Conservation (phyloP, 2,888 invertebrate species). For the Liodrosophila aerea region DNA sequence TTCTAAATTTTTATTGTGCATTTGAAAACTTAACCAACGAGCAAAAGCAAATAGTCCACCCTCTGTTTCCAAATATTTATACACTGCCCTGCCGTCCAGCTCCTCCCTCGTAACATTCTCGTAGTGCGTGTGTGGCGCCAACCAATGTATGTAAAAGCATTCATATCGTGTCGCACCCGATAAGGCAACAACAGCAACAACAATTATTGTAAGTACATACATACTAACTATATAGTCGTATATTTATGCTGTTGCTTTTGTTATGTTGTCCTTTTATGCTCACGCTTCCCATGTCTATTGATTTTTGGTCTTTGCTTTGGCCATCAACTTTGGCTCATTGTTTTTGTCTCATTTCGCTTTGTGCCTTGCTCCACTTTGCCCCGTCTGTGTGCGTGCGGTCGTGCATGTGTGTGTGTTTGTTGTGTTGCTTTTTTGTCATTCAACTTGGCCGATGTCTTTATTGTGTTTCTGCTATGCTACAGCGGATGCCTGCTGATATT, state of each 20-base stretch:
- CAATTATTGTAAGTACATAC: slow-evolving; percentile 56
- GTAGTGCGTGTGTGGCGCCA: slow-evolving; percentile 61
- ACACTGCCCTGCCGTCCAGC: slow-evolving; percentile 27
- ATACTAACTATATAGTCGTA: slow-evolving; percentile 8
- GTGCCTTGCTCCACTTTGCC: slow-evolving; percentile 49
- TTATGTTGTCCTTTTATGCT: slow-evolving; percentile 35
- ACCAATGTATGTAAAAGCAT: slow-evolving; percentile 62
- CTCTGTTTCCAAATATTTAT: slow-evolving; percentile 55
- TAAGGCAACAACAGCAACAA: slow-evolving; percentile 36
- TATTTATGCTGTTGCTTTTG: slow-evolving; percentile 44
- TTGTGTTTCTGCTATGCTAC: too few relatives aligned
- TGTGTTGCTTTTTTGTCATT: slow-evolving; percentile 50
- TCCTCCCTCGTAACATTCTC: not conserved
- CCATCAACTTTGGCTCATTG: slow-evolving; percentile 51
- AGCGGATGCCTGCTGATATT: too few relatives aligned
- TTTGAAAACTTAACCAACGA: slow-evolving; percentile 2
- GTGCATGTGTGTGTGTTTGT: slow-evolving; percentile 14
- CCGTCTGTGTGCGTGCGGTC: slow-evolving; percentile 15
- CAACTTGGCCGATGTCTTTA: slow-evolving; percentile 53
- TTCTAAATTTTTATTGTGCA: slow-evolving; percentile 32
- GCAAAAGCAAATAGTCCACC: slow-evolving; percentile 23
- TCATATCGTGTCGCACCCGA: slow-evolving; percentile 21
- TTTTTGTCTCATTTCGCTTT: slow-evolving; percentile 51
- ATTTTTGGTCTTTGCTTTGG: slow-evolving; percentile 44
- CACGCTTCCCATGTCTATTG: slow-evolving; percentile 46